A percentile compares a stretch with the other conserved stretches of the same genome.
Evolutionary conservation across 30 jellyfish, hydroid and myxozoan genomes (phyloP).

Genomic region (Aurelia sp.): DNA sequence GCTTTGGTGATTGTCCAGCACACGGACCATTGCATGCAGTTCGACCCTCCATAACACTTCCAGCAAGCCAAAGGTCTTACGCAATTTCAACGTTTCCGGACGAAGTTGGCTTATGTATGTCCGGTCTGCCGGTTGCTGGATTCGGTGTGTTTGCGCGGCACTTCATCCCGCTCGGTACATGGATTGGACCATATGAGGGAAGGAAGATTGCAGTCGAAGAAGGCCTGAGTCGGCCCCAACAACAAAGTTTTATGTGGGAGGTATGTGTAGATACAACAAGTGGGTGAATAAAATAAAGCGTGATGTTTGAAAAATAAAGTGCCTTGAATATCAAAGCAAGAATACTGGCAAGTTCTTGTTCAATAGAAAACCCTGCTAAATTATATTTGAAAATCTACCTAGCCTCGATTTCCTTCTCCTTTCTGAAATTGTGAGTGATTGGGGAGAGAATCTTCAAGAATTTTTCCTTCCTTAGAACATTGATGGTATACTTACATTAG

Average conservation of each 20-base stretch:
- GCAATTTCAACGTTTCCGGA: constrained; percentile 98
- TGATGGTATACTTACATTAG: no score
- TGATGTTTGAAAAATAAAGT: no score
- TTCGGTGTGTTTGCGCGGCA: constrained; percentile 97
- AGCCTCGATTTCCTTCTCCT: no score
- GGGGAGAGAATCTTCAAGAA: no score
- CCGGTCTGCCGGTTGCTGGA: constrained; percentile 95
- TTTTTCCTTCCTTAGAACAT: no score
- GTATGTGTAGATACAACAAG: constrained; percentile 9
- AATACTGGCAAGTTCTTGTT: no score
- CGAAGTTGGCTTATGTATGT: constrained; percentile 96
- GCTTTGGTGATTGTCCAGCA: constrained; percentile 97
- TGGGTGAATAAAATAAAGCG: no score
- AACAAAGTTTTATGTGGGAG: constrained; percentile 97
- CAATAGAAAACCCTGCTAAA: no score
- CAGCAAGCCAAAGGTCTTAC: constrained; percentile 86
- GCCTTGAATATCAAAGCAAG: no score
- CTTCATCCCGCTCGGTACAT: constrained; percentile 95
- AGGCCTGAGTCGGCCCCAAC: constrained; percentile 85
- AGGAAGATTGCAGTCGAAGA: constrained; percentile 88
- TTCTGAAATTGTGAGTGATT: no score
- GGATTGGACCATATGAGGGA: constrained; percentile 99
- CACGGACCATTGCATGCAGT: constrained; percentile 91
- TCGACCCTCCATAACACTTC: constrained; percentile 78
- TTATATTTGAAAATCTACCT: no score